Percentiles rank a stretch among this genome's conserved stretches.
These are phyloP conservation scores for Tapirus terrestris DNA, from an alignment of 2,113 vertebrate species.

Conservation along the genomic window DNA sequence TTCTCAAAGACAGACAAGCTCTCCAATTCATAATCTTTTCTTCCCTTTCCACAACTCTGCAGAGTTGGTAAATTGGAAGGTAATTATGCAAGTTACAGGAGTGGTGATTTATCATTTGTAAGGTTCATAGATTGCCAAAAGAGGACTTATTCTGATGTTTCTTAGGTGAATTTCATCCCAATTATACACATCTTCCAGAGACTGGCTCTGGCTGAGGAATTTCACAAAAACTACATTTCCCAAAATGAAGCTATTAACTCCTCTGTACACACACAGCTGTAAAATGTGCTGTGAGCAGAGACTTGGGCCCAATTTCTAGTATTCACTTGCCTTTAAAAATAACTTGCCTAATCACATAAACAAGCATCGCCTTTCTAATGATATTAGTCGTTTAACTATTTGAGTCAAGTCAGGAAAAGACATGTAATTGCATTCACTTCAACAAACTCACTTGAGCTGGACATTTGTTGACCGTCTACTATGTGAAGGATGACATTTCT, in stretches of 20 bases:
- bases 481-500: background rate
- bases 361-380: background rate
- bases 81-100: background rate
- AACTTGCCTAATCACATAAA: background rate
- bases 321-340: slow-evolving; percentile 34
- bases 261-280: background rate
- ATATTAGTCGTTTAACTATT: background rate
- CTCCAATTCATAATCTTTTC: background rate
- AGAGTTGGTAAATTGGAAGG: background rate
- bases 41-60: background rate
- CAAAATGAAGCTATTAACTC: background rate
- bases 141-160: background rate
- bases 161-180: background rate
- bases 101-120: background rate
- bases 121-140: background rate
- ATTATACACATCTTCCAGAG: background rate
- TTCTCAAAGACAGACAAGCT: background rate
- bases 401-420: background rate
- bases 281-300: background rate
- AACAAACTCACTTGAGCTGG: background rate
- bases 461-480: background rate
- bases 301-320: background rate
- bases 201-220: background rate
- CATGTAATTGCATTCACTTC: background rate
- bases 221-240: background rate